Evolutionary conservation across 2,113 vertebrate genomes (phyloP).

Genomic region (Quiscalus mexicanus): DNA sequence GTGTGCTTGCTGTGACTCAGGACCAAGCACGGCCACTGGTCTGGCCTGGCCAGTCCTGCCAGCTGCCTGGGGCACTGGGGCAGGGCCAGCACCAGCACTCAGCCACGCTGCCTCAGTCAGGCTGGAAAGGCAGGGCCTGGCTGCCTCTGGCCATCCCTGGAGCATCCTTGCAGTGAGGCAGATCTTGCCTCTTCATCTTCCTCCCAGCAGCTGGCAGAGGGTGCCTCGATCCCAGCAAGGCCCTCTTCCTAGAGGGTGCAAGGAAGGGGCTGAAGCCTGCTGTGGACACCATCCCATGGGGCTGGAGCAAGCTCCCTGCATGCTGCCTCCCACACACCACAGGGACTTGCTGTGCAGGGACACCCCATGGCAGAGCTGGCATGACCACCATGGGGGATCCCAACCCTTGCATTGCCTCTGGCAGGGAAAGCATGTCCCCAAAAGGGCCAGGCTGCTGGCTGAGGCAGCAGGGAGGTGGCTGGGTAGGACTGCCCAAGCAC

Average conservation of each 20-base stretch:
- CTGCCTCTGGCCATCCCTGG: accelerated
- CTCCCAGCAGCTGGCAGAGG: neutral
- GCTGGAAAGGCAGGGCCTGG: neutral
- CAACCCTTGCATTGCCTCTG: neutral
- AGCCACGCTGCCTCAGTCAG: accelerated
- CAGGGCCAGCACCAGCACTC: neutral
- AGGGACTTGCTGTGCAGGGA: accelerated
- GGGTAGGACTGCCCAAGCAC: neutral
- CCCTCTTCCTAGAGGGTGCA: too few species aligned
- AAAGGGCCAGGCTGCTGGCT: neutral
- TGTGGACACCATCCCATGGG: accelerated
- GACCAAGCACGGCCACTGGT: neutral
- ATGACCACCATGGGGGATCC: neutral
- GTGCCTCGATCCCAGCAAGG: neutral
- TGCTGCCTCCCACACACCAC: accelerated
- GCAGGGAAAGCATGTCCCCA: neutral
- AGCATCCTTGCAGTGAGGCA: neutral
- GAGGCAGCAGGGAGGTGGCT: neutral
- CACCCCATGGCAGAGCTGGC: neutral
- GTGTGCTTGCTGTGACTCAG: slow-evolving; percentile 15
- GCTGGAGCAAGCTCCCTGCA: neutral
- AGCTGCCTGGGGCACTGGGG: neutral
- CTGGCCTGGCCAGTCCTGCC: slow-evolving; percentile 16
- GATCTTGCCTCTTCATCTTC: neutral
- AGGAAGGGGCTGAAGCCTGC: neutral